These are phyloP conservation scores for Psix sp. DNA, from an alignment of 1,140 invertebrate species.

Conservation along the genomic window DNA sequence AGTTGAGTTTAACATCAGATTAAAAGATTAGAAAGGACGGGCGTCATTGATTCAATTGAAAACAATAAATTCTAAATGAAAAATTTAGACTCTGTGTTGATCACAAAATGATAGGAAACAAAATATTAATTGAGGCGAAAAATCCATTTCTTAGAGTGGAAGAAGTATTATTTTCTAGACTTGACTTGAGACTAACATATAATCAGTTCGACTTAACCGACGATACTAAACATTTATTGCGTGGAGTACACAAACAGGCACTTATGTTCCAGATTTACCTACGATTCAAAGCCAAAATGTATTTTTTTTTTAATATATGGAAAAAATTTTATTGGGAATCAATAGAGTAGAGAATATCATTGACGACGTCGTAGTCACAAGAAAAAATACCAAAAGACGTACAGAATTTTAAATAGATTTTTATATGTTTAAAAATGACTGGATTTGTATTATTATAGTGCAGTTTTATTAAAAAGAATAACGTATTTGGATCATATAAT, in stretches of 20 bases:
- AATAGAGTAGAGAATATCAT: constrained; percentile 58
- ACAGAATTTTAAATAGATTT: constrained; percentile 58
- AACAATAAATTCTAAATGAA: constrained; percentile 70
- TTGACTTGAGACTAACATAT: constrained; percentile 71
- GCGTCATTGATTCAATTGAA: constrained; percentile 29
- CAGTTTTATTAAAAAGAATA: constrained; percentile 48
- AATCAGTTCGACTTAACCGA: constrained; percentile 66
- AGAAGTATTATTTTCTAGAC: constrained; percentile 63
- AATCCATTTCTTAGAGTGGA: constrained; percentile 68
- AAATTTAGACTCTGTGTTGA: constrained; percentile 75
- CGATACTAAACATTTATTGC: constrained; percentile 63
- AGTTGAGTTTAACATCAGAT: constrained; percentile 70
- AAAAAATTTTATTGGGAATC: constrained; percentile 62
- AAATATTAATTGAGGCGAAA: constrained; percentile 62
- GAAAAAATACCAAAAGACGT: constrained; percentile 49
- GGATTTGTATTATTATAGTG: constrained; percentile 54
- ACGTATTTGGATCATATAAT: constrained; percentile 66
- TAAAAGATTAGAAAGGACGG: constrained; percentile 50
- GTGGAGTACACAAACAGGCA: constrained; percentile 68
- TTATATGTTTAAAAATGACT: constrained; percentile 30
- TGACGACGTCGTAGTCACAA: constrained; percentile 63
- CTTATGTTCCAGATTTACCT: constrained; percentile 65
- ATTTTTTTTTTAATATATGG: constrained; percentile 63
- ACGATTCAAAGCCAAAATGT: constrained; percentile 56
- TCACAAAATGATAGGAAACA: constrained; percentile 74